A percentile compares a stretch with the other conserved stretches of the same genome.
Evolutionary conservation across 2,113 vertebrate genomes (phyloP).

Genomic region (Carettochelys insculpta): DNA sequence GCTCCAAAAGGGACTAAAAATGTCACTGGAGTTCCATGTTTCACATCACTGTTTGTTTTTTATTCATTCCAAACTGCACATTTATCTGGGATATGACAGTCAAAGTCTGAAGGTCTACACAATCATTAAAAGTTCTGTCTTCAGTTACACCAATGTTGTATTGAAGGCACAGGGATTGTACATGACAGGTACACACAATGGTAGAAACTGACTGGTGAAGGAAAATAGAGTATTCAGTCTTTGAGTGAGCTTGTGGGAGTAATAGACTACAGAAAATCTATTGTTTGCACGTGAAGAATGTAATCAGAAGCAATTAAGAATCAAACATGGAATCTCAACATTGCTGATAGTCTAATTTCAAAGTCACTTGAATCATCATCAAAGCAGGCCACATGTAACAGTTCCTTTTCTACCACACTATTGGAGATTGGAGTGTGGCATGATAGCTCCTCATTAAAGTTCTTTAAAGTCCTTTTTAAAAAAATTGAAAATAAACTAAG

Average conservation of each 20-base stretch:
- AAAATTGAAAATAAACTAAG: background rate
- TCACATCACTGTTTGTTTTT: background rate
- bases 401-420: background rate
- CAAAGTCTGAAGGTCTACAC: background rate
- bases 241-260: background rate
- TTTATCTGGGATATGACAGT: background rate
- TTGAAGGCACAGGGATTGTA: background rate
- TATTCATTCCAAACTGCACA: background rate
- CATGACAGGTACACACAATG: background rate
- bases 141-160: background rate
- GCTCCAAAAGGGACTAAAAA: background rate
- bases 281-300: background rate
- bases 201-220: background rate
- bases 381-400: background rate
- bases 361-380: background rate
- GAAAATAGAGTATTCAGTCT: background rate
- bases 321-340: background rate
- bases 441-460: background rate
- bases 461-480: background rate
- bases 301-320: background rate
- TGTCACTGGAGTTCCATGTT: background rate
- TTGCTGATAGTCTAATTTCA: background rate
- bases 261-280: background rate
- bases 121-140: background rate
- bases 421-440: background rate